Conservation (phyloP, 2,888 invertebrate species). For the Drosophila antonietae region DNA sequence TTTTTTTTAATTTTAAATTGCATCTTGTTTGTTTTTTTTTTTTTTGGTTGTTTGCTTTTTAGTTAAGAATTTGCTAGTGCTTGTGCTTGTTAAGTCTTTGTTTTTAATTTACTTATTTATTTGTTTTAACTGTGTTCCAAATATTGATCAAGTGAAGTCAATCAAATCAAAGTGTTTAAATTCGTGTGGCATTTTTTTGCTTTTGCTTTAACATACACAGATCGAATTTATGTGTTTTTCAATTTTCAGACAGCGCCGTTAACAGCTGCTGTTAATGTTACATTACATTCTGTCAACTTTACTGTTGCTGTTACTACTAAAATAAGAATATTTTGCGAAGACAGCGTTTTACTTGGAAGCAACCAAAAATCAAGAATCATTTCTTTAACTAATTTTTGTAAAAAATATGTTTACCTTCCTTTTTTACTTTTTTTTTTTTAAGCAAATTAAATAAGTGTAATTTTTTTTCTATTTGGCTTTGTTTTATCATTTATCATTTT, state of each 20-base stretch:
- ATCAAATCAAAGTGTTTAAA: constrained; percentile 22
- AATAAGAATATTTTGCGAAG: constrained; percentile 69
- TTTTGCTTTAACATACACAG: constrained; percentile 16
- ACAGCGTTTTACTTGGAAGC: constrained; percentile 76
- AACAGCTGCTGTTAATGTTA: constrained; percentile 7
- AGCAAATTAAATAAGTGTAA: constrained; percentile 39
- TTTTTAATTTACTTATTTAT: not conserved
- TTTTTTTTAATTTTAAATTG: constrained; percentile 19
- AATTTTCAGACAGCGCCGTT: too few relatives aligned
- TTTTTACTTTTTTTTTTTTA: constrained; percentile 20
- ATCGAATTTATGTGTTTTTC: not conserved
- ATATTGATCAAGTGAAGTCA: constrained; percentile 16
- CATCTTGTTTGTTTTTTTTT: constrained; percentile 19
- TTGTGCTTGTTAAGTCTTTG: constrained; percentile 43
- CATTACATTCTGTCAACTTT: constrained; percentile 1
- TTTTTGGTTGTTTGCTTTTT: constrained; percentile 49
- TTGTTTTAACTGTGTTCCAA: constrained; percentile 27
- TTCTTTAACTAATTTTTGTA: constrained; percentile 46
- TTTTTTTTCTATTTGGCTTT: constrained; percentile 62
- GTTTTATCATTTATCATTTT: constrained; percentile 23
- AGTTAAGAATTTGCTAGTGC: constrained; percentile 53
- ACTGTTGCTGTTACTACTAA: constrained; percentile 40
- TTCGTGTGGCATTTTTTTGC: constrained; percentile 16
- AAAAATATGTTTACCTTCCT: constrained; percentile 23
- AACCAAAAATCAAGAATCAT: constrained; percentile 46